Percentiles rank a stretch among this genome's conserved stretches.
These are phyloP conservation scores for Fregetta grallaria DNA, from an alignment of 2,113 vertebrate genomes.

Conservation along the genomic window DNA sequence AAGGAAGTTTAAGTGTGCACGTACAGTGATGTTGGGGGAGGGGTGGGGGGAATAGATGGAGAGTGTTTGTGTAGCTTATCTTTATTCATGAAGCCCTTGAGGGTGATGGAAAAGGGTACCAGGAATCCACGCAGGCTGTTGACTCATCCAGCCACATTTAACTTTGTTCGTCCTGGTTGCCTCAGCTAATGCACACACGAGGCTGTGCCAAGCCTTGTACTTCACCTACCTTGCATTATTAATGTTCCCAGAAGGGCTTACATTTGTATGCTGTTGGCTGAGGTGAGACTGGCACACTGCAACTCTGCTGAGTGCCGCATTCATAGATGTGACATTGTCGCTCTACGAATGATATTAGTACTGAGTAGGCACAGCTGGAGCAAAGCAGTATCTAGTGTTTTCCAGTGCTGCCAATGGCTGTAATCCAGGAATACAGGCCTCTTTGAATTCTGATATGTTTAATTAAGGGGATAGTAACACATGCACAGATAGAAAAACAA, in stretches of 20 bases:
- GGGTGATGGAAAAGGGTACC: constrained; percentile 71
- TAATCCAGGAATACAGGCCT: neutral
- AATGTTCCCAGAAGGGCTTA: neutral
- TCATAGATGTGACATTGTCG: neutral
- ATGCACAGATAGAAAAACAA: neutral
- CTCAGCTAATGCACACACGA: neutral
- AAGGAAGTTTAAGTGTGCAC: constrained; percentile 63
- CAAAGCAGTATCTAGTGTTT: constrained; percentile 14
- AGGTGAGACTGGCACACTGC: neutral
- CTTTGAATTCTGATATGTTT: neutral
- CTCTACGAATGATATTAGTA: neutral
- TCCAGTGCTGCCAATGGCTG: neutral
- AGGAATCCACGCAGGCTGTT: neutral
- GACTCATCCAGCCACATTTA: constrained; percentile 8
- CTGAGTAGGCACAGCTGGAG: constrained; percentile 57
- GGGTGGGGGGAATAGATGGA: neutral
- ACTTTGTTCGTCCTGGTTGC: constrained; percentile 20
- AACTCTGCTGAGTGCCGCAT: neutral
- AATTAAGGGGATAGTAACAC: neutral
- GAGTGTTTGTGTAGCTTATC: constrained; percentile 56
- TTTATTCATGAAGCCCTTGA: constrained; percentile 80
- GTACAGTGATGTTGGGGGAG: constrained; percentile 13
- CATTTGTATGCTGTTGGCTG: constrained; percentile 10
- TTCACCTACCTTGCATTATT: constrained; percentile 42
- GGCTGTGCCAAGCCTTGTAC: constrained; percentile 31